Evolutionary conservation across 2,797 vertebrate species (phyloP).

Genomic region (Heteromormyrus szaboi): DNA sequence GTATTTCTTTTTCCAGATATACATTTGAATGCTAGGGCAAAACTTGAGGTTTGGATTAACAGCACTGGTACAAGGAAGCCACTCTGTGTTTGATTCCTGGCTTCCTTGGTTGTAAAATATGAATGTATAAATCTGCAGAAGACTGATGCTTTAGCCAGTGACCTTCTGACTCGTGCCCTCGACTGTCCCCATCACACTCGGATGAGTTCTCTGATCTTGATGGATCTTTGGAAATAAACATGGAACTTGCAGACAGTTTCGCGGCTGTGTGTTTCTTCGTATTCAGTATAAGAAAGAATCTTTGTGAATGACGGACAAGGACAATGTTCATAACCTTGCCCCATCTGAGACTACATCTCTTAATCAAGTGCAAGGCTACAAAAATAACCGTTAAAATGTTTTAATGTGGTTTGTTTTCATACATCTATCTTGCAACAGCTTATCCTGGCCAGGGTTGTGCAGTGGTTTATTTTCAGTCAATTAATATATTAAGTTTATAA

Average conservation of each 20-base stretch:
- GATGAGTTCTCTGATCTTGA: not conserved
- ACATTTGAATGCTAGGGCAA: not conserved
- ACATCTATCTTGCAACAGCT: not conserved
- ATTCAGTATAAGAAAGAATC: not conserved
- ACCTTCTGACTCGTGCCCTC: not conserved
- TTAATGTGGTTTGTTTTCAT: not conserved
- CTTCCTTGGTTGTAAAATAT: not conserved
- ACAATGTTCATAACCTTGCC: not conserved
- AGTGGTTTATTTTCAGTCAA: not conserved
- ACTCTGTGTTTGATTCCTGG: not conserved
- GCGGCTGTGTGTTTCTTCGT: not conserved
- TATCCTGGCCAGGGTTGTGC: not conserved
- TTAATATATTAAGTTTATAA: not conserved
- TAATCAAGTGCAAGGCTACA: not conserved
- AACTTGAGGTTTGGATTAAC: not conserved
- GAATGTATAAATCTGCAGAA: not conserved
- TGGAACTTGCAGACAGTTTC: not conserved
- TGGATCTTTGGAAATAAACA: not conserved
- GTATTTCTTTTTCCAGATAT: not conserved
- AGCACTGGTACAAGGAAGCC: not conserved
- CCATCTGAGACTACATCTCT: not conserved
- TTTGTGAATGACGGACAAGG: not conserved
- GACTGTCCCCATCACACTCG: not conserved
- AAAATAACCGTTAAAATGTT: not conserved
- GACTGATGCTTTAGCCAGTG: not conserved